A percentile compares a stretch with the other conserved stretches of the same genome.
These are phyloP conservation scores for Notothenia coriiceps DNA, from an alignment of 2,113 vertebrate genomes.

Conservation along the genomic window DNA sequence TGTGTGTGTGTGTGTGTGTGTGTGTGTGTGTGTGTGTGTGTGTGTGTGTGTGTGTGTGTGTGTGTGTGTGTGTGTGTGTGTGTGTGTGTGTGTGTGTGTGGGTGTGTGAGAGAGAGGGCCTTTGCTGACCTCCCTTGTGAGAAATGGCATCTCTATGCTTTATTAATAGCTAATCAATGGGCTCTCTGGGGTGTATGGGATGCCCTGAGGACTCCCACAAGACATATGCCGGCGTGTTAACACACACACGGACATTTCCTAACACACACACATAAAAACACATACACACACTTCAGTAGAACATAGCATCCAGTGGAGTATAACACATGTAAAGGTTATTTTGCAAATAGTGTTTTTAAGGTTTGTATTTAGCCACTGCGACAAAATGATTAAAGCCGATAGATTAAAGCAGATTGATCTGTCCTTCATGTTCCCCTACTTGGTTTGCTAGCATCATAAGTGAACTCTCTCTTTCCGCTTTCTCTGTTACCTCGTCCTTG, in stretches of 20 bases:
- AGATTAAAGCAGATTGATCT: conserved; percentile 1
- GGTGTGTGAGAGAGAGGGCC: conserved; percentile 6
- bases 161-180: conserved; percentile 81
- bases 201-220: conserved; percentile 67
- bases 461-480: conserved; percentile 24
- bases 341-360: not conserved
- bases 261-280: conserved; percentile 2
- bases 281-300: conserved; percentile 43
- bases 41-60: conserved; percentile 16
- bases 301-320: conserved; percentile 27
- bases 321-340: conserved; percentile 38
- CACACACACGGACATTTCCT: conserved; percentile 19
- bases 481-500: conserved; percentile 40
- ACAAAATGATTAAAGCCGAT: conserved; percentile 29
- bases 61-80: conserved; percentile 10
- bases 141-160: conserved; percentile 69
- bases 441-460: conserved; percentile 48
- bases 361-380: conserved; percentile 29
- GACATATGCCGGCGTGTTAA: conserved; percentile 54
- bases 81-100: conserved; percentile 19
- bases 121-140: conserved; percentile 63
- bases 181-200: conserved; percentile 68
- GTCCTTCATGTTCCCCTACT: conserved; percentile 35
- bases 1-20: conserved; percentile 22
- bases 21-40: conserved; percentile 18